These are phyloP conservation scores for Pseudanteris insignis DNA, from an alignment of 2,888 invertebrate genomes.

Conservation along the genomic window DNA sequence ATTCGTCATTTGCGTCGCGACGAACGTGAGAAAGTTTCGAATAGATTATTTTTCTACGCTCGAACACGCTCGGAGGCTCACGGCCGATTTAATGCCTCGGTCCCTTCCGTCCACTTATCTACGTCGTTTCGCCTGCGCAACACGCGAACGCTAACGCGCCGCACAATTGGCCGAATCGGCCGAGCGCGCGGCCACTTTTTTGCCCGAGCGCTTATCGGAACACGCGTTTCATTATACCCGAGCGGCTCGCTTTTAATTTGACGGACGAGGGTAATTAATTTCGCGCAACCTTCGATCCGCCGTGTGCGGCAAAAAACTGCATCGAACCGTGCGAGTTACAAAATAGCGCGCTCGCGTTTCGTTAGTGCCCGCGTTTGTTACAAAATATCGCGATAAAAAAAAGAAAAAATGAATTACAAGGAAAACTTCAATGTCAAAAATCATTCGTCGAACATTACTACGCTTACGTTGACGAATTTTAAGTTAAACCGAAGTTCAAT, in stretches of 20 bases:
- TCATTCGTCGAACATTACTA: too few relatives aligned
- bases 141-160: conserved; percentile 15
- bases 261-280: conserved; percentile 9
- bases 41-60: conserved; percentile 33
- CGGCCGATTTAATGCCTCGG: conserved; percentile 38
- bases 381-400: too few relatives aligned
- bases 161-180: conserved; percentile 13
- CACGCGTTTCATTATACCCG: conserved; percentile 18
- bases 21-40: conserved; percentile 49
- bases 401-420: too few relatives aligned
- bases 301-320: too few relatives aligned
- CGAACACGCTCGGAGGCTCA: conserved; percentile 30
- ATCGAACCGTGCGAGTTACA: background rate
- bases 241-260: conserved; percentile 6
- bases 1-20: conserved; percentile 49
- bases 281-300: conserved; percentile 6
- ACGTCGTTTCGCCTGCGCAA: conserved; percentile 16
- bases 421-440: too few relatives aligned
- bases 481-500: too few relatives aligned
- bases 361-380: too few relatives aligned
- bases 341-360: too few relatives aligned
- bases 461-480: too few relatives aligned
- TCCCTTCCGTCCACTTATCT: conserved; percentile 38
- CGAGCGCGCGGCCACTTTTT: conserved; percentile 13
- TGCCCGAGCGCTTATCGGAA: conserved; percentile 16